These are phyloP conservation scores for Folsomia candida DNA, from an alignment of 2,888 invertebrate genomes.

Conservation along the genomic window DNA sequence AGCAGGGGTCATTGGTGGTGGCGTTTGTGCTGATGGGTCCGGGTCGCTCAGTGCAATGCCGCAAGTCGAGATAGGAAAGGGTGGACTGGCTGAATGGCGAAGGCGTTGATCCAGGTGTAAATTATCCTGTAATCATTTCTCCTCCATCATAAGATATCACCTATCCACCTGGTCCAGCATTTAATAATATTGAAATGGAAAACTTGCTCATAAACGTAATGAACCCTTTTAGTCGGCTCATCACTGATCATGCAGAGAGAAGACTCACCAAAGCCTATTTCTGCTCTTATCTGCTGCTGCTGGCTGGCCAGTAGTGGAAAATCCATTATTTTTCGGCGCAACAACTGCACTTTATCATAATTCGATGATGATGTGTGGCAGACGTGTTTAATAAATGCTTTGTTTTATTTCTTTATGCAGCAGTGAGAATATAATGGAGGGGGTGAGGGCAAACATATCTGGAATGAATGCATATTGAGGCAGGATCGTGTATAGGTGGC, in stretches of 20 bases:
- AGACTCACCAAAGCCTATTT: neutral
- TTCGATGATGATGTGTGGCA: neutral
- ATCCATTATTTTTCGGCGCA: neutral
- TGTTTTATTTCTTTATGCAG: neutral
- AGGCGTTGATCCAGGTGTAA: conserved; percentile 44
- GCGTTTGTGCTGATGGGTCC: neutral
- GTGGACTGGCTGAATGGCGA: neutral
- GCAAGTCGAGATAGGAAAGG: neutral
- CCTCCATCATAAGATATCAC: conserved; percentile 9
- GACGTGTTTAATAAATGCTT: neutral
- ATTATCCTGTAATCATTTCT: conserved; percentile 42
- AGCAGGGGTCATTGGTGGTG: neutral
- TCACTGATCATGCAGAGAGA: conserved; percentile 3
- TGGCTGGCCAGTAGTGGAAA: neutral
- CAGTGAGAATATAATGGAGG: too few species aligned
- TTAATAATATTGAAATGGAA: conserved; percentile 18
- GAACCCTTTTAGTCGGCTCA: conserved; percentile 23
- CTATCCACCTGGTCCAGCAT: conserved; percentile 29
- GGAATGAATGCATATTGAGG: too few species aligned
- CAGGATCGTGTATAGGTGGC: too few species aligned
- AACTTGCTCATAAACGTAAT: conserved; percentile 9
- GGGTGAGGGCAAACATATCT: too few species aligned
- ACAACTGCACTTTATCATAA: neutral
- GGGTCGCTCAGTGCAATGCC: neutral
- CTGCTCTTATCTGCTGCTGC: neutral